A percentile compares a stretch with the other conserved stretches of the same genome.
These are phyloP conservation scores for Xerus inauris DNA, from an alignment of 2,113 vertebrate genomes.

Conservation along the genomic window DNA sequence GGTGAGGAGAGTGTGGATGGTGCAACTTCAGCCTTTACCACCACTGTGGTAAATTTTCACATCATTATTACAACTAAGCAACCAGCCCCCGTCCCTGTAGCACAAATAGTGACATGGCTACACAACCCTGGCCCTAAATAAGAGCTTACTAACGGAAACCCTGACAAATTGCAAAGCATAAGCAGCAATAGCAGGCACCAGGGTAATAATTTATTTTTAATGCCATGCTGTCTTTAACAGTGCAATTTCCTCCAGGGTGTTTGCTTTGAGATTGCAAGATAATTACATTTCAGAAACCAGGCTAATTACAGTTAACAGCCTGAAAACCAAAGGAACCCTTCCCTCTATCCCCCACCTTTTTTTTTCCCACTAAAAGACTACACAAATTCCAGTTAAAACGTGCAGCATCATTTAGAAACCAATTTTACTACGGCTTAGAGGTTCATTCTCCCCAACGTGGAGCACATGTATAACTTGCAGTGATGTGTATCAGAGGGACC, in stretches of 20 bases:
- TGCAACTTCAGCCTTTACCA: neutral
- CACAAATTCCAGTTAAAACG: slow-evolving; percentile 58
- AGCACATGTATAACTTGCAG: slow-evolving; percentile 46
- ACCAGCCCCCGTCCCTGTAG: neutral
- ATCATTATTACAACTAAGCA: neutral
- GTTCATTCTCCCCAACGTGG: slow-evolving; percentile 15
- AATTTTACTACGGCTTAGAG: slow-evolving; percentile 40
- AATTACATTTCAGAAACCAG: slow-evolving; percentile 90
- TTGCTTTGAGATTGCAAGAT: slow-evolving; percentile 90
- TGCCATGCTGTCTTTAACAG: slow-evolving; percentile 87
- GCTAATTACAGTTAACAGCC: slow-evolving; percentile 92
- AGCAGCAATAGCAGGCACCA: slow-evolving; percentile 76
- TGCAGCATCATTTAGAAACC: slow-evolving; percentile 63
- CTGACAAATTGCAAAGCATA: slow-evolving; percentile 79
- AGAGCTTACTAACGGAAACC: slow-evolving; percentile 72
- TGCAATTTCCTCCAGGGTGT: slow-evolving; percentile 90
- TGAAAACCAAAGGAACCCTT: slow-evolving; percentile 84
- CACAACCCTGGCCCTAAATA: slow-evolving; percentile 64
- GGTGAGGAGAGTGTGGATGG: neutral
- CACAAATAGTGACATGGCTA: slow-evolving; percentile 76
- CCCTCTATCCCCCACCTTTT: neutral
- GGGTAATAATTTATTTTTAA: slow-evolving; percentile 90
- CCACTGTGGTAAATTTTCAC: fast-evolving
- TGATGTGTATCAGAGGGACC: slow-evolving; percentile 58
- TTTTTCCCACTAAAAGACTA: slow-evolving; percentile 63